phyloP scores from a whole-genome alignment of 2,888 invertebrate genomes.

The Calameuta filiformis region DNA sequence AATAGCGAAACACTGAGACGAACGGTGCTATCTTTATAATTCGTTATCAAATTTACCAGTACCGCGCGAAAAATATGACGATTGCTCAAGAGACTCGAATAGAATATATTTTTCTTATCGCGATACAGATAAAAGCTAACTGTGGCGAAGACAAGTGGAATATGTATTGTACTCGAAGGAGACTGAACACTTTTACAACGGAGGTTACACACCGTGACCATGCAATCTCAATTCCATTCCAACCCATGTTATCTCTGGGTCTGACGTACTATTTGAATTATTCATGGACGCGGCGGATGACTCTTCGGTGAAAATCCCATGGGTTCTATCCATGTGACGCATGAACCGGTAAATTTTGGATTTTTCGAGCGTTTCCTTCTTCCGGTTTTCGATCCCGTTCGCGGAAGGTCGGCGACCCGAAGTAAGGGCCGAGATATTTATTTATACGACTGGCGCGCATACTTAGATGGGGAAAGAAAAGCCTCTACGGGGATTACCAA shows the following conservation, averaged over 20 bases:
- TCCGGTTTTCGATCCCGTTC: background rate
- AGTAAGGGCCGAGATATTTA: background rate
- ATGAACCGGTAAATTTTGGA: background rate
- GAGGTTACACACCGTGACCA: background rate
- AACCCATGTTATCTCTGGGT: background rate
- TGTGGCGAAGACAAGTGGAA: background rate
- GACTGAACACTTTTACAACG: background rate
- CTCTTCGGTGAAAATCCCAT: background rate
- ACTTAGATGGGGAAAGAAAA: background rate
- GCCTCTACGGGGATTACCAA: background rate
- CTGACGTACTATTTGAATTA: background rate
- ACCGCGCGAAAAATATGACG: background rate
- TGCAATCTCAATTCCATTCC: background rate
- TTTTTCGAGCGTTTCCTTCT: background rate
- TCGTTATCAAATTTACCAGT: background rate
- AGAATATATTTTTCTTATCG: background rate
- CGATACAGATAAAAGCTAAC: background rate
- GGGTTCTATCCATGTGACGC: background rate
- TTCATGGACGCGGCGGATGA: background rate
- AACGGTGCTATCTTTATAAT: background rate
- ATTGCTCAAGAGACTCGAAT: background rate
- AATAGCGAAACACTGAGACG: background rate
- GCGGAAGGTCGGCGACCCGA: background rate
- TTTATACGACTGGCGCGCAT: background rate
- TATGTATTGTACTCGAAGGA: background rate